Evolutionary conservation across 2,797 vertebrate species (phyloP).

Genomic region (Serranus cabrilla): DNA sequence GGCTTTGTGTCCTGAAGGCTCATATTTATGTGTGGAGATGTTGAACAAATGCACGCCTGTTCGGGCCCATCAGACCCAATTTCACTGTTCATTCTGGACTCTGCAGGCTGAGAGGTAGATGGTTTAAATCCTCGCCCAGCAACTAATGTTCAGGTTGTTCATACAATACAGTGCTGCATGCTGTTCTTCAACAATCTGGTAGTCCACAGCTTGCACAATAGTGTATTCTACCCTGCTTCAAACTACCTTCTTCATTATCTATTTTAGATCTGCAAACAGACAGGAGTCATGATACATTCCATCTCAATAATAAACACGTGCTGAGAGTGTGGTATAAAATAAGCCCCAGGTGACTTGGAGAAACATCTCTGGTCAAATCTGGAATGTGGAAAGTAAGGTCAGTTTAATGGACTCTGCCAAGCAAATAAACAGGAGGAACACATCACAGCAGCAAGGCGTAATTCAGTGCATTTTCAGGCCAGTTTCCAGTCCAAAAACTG

Average conservation of each 20-base stretch:
- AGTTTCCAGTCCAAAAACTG: slow-evolving; percentile 43
- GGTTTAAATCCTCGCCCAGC: slow-evolving; percentile 39
- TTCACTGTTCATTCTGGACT: slow-evolving; percentile 3
- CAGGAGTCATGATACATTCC: slow-evolving; percentile 10
- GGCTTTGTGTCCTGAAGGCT: slow-evolving; percentile 36
- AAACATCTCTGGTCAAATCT: slow-evolving; percentile 50
- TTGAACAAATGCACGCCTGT: slow-evolving; percentile 18
- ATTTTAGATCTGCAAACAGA: slow-evolving; percentile 20
- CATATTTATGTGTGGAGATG: slow-evolving; percentile 38
- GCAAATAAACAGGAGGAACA: slow-evolving; percentile 55
- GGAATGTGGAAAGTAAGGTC: slow-evolving; percentile 45
- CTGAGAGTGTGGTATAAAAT: slow-evolving; percentile 51
- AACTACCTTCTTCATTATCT: slow-evolving; percentile 13
- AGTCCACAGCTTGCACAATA: background rate
- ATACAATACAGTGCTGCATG: slow-evolving; percentile 8
- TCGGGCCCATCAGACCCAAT: background rate
- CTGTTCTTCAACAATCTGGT: slow-evolving; percentile 26
- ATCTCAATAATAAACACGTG: slow-evolving; percentile 46
- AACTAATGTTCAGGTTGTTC: slow-evolving; percentile 23
- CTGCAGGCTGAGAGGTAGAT: slow-evolving; percentile 6
- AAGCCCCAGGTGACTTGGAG: slow-evolving; percentile 52
- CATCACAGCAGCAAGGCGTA: slow-evolving; percentile 33
- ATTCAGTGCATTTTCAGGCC: slow-evolving; percentile 40
- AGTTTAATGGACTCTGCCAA: slow-evolving; percentile 47
- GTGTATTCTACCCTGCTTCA: slow-evolving; percentile 11